phyloP scores from a whole-genome alignment of 2,888 invertebrate species.

The Stictocephala bisonia region DNA sequence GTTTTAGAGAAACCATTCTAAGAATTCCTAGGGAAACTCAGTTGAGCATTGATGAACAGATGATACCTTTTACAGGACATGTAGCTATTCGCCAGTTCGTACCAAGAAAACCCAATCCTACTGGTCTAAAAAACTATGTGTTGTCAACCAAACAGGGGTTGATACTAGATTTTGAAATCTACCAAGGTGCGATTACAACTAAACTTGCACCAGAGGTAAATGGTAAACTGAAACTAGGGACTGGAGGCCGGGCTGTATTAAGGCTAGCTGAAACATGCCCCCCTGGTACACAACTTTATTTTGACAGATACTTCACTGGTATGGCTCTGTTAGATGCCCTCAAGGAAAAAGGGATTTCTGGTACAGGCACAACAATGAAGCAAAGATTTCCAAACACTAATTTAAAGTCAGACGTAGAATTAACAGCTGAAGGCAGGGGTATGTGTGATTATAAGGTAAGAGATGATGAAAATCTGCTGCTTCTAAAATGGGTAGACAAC shows the following conservation, averaged over 20 bases:
- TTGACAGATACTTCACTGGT: slow-evolving; percentile 37
- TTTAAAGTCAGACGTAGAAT: slow-evolving; percentile 33
- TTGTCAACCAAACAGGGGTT: slow-evolving; percentile 20
- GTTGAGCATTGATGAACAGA: slow-evolving; percentile 37
- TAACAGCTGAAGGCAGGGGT: slow-evolving; percentile 36
- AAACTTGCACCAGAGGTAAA: slow-evolving; percentile 8
- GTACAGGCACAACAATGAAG: slow-evolving; percentile 35
- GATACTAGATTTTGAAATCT: slow-evolving; percentile 35
- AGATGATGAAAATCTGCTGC: neutral
- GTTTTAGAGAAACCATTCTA: slow-evolving; percentile 5
- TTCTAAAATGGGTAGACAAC: slow-evolving; percentile 42
- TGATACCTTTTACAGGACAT: slow-evolving; percentile 43
- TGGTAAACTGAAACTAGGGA: slow-evolving; percentile 18
- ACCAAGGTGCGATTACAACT: slow-evolving; percentile 15
- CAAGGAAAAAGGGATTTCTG: slow-evolving; percentile 32
- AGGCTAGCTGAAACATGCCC: slow-evolving; percentile 24
- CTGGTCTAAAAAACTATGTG: slow-evolving; percentile 37
- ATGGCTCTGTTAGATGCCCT: slow-evolving; percentile 23
- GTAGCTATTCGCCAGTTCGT: slow-evolving; percentile 7
- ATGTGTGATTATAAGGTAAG: slow-evolving; percentile 28
- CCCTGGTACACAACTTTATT: slow-evolving; percentile 28
- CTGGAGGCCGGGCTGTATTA: slow-evolving; percentile 31
- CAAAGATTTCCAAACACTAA: slow-evolving; percentile 35
- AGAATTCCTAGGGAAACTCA: slow-evolving; percentile 29
- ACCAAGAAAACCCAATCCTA: slow-evolving; percentile 40